phyloP scores from a whole-genome alignment of 1,140 invertebrate genomes.

The Pseudomyrmex concolor region DNA sequence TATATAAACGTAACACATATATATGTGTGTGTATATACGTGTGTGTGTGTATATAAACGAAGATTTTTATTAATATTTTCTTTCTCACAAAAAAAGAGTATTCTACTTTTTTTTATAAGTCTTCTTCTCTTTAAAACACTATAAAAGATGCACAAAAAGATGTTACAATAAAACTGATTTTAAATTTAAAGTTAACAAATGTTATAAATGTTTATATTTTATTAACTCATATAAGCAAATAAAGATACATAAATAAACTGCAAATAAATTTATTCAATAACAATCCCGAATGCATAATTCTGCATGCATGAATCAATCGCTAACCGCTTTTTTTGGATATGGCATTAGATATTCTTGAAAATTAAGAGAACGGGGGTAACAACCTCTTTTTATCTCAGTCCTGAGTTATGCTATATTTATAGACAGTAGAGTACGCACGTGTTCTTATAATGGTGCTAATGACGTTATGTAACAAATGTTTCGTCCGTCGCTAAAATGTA shows the following conservation, averaged over 20 bases:
- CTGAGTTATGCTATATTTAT: conserved; percentile 27
- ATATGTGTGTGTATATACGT: too few relatives aligned
- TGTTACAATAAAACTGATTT: not conserved
- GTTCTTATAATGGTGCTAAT: conserved; percentile 39
- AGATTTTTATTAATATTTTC: not conserved
- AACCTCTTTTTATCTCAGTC: conserved; percentile 46
- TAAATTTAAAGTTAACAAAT: too few relatives aligned
- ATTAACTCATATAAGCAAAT: not conserved
- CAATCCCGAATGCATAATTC: not conserved
- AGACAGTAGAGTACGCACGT: conserved; percentile 40
- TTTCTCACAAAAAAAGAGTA: not conserved
- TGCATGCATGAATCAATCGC: conserved; percentile 1
- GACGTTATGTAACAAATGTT: conserved; percentile 53
- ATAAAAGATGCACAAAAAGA: not conserved
- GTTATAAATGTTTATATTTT: not conserved
- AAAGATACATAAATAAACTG: not conserved
- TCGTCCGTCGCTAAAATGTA: conserved; percentile 5
- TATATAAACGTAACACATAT: too few relatives aligned
- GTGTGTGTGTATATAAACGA: too few relatives aligned
- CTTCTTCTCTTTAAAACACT: not conserved
- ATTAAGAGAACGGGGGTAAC: conserved; percentile 30
- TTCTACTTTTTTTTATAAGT: not conserved
- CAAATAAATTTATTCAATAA: not conserved
- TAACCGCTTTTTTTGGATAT: not conserved
- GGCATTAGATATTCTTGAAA: conserved; percentile 40